Percentiles rank a stretch among this genome's conserved stretches.
Evolutionary conservation across 2,888 invertebrate genomes (phyloP).

Genomic region (Cepaea hortensis): DNA sequence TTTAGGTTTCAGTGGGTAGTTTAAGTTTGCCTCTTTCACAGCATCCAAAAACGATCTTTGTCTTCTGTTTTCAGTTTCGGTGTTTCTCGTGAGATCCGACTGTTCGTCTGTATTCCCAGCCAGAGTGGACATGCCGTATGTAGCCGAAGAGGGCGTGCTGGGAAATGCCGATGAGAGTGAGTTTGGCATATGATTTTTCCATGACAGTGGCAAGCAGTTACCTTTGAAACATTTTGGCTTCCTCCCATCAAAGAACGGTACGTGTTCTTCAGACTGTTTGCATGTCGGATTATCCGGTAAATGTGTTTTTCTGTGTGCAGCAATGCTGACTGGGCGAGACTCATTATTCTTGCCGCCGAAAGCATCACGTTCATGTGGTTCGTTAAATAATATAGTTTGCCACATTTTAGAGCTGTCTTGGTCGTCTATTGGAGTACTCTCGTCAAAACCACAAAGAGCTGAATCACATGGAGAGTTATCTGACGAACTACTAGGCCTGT

Average conservation of each 20-base stretch:
- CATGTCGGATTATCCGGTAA: not conserved
- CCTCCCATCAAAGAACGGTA: not conserved
- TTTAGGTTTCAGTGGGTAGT: not conserved
- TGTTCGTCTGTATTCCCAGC: not conserved
- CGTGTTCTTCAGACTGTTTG: not conserved
- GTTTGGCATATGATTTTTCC: not conserved
- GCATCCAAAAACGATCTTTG: not conserved
- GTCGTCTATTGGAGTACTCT: not conserved
- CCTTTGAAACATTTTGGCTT: not conserved
- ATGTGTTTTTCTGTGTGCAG: not conserved
- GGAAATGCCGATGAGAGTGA: not conserved
- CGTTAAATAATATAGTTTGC: not conserved
- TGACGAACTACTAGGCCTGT: conserved; percentile 33
- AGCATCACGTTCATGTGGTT: not conserved
- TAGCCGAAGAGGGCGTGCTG: not conserved
- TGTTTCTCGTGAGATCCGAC: not conserved
- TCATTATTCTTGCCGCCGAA: not conserved
- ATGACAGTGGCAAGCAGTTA: not conserved
- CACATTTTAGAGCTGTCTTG: not conserved
- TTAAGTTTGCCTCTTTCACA: not conserved
- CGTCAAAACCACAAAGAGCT: not conserved
- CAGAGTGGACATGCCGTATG: not conserved
- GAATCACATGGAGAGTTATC: conserved; percentile 9
- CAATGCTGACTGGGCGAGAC: not conserved
- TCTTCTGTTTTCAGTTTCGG: not conserved